These are phyloP conservation scores for Drosophila diplacantha DNA, from an alignment of 2,888 invertebrate species.

Conservation along the genomic window DNA sequence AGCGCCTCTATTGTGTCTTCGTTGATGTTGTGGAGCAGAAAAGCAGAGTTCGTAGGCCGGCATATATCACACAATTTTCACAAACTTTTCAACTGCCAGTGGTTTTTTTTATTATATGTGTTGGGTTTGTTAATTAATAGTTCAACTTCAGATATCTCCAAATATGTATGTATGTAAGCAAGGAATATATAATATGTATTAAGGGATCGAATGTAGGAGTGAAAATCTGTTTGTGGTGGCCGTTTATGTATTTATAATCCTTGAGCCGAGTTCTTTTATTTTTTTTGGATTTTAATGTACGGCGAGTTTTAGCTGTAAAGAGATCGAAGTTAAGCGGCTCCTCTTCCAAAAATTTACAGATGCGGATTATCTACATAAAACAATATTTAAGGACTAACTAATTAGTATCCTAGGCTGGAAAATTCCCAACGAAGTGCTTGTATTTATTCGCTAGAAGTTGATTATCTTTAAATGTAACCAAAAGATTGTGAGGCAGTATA, in stretches of 20 bases:
- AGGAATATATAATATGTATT: slow-evolving; percentile 1
- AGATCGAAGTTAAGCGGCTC: neutral
- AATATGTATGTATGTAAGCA: neutral
- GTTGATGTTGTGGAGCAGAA: slow-evolving; percentile 28
- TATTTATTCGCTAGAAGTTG: neutral
- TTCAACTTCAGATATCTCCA: neutral
- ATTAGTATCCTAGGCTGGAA: neutral
- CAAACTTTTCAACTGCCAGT: slow-evolving; percentile 22
- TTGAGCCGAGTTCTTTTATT: neutral
- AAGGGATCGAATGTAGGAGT: neutral
- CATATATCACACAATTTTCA: slow-evolving; percentile 14
- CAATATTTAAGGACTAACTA: neutral
- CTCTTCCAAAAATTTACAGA: neutral
- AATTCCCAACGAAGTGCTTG: neutral
- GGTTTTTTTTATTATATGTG: neutral
- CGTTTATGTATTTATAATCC: neutral
- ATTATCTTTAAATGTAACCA: too few relatives aligned
- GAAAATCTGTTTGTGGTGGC: neutral
- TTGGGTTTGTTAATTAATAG: slow-evolving; percentile 3
- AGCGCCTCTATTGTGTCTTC: slow-evolving; percentile 4
- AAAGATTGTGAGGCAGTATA: neutral
- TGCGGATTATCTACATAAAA: neutral
- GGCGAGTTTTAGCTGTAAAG: neutral
- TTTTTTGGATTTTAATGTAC: neutral
- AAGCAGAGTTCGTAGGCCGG: slow-evolving; percentile 28